Percentiles rank a stretch among this genome's conserved stretches.
These are phyloP conservation scores for Nasonia longicornis DNA, from an alignment of 1,140 invertebrate species.

Conservation along the genomic window DNA sequence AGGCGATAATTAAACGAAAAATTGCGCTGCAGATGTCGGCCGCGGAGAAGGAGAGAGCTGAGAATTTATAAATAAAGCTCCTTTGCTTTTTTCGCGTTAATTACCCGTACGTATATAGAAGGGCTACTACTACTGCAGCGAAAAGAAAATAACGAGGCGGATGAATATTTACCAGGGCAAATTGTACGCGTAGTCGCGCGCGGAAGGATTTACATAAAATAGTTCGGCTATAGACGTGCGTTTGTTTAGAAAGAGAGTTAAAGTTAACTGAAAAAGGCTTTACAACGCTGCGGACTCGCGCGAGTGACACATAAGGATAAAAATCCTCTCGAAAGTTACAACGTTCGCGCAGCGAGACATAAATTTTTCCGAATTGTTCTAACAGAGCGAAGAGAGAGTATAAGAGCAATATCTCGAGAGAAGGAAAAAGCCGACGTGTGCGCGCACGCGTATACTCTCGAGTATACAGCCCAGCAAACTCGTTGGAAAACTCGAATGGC, in stretches of 20 bases:
- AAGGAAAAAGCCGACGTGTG: not conserved
- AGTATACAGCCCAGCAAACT: slow-evolving; percentile 23
- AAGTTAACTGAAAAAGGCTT: not conserved
- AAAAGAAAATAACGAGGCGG: slow-evolving; percentile 20
- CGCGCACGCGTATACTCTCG: not conserved
- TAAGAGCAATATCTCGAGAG: not conserved
- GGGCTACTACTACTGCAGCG: not conserved
- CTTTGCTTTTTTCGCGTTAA: slow-evolving; percentile 13
- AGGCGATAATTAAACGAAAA: not conserved
- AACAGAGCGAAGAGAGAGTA: not conserved
- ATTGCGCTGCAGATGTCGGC: not conserved
- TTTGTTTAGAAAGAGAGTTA: too few species aligned
- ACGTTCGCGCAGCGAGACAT: not conserved
- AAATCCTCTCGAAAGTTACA: not conserved
- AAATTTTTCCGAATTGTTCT: slow-evolving; percentile 20
- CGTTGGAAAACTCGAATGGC: slow-evolving; percentile 40
- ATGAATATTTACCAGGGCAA: not conserved
- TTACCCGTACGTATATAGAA: not conserved
- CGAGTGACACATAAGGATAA: not conserved
- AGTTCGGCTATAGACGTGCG: too few species aligned
- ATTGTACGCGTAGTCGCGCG: not conserved
- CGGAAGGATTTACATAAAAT: too few species aligned
- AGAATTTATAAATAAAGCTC: slow-evolving; percentile 17
- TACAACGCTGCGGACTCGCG: not conserved
- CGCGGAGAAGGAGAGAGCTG: too few species aligned